phyloP scores from a whole-genome alignment of 1,140 invertebrate genomes.

The Drosophila hydei region DNA sequence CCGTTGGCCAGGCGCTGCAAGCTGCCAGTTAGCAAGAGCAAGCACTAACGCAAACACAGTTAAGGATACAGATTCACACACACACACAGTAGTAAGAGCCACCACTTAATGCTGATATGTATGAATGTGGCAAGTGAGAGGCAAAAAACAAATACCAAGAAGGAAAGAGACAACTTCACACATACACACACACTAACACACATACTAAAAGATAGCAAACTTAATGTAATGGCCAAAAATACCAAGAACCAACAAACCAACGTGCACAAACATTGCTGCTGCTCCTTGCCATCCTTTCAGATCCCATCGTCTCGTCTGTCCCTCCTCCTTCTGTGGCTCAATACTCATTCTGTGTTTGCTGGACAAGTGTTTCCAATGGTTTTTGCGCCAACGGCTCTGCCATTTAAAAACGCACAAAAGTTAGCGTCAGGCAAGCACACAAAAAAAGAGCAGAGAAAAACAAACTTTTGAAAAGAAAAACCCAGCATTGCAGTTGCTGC shows the following conservation, averaged over 20 bases:
- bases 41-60: constrained; percentile 15
- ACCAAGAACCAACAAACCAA: constrained; percentile 38
- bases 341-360: constrained; percentile 44
- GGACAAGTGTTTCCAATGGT: constrained; percentile 81
- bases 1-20: constrained; percentile 49
- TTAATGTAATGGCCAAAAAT: constrained; percentile 73
- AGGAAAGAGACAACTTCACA: not conserved
- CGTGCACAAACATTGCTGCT: constrained; percentile 61
- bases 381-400: constrained; percentile 60
- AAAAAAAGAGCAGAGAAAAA: constrained; percentile 35
- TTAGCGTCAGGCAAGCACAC: constrained; percentile 45
- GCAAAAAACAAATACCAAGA: constrained; percentile 1
- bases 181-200: constrained; percentile 33
- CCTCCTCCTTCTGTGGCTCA: not conserved
- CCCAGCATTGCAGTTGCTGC: constrained; percentile 60
- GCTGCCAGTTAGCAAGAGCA: constrained; percentile 13
- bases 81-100: constrained; percentile 32
- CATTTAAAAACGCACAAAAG: constrained; percentile 78
- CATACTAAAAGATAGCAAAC: constrained; percentile 56
- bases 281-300: constrained; percentile 25
- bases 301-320: constrained; percentile 10
- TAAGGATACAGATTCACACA: constrained; percentile 28
- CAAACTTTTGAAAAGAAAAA: constrained; percentile 38
- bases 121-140: constrained; percentile 42
- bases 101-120: constrained; percentile 67